phyloP scores from a whole-genome alignment of 2,797 vertebrate species.

The Gallinago solitaria region DNA sequence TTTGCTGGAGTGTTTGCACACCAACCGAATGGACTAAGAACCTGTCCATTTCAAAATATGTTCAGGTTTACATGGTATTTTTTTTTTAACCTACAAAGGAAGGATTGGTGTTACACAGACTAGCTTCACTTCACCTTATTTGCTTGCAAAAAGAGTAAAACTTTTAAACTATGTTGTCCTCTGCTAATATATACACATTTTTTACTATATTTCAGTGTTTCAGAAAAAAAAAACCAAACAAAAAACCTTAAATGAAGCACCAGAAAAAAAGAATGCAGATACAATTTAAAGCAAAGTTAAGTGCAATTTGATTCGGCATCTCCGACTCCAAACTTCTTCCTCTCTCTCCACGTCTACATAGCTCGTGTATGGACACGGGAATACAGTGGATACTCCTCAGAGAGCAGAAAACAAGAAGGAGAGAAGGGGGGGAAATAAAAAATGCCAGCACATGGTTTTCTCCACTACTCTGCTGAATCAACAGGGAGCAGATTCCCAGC shows the following conservation, averaged over 20 bases:
- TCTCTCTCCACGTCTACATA: constrained; percentile 1
- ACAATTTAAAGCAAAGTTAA: neutral
- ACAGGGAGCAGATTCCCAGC: constrained; percentile 43
- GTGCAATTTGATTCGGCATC: neutral
- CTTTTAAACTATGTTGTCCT: neutral
- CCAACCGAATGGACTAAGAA: neutral
- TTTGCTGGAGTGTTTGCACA: neutral
- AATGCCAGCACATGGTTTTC: constrained; percentile 8
- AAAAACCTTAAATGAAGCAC: neutral
- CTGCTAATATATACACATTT: neutral
- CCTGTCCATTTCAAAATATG: neutral
- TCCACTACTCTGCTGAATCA: constrained; percentile 34
- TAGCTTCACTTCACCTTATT: neutral
- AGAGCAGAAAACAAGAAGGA: neutral
- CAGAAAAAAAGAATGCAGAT: neutral
- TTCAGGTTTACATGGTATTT: neutral
- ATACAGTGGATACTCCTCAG: neutral
- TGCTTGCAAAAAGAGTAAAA: neutral
- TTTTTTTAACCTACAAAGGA: neutral
- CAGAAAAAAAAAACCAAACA: neutral
- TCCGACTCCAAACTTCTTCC: neutral
- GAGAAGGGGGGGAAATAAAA: fast-evolving
- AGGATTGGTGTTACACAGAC: neutral
- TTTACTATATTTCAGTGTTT: neutral
- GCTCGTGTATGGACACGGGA: constrained; percentile 4